phyloP scores from a whole-genome alignment of 2,888 invertebrate genomes.

The Lasius platythorax region DNA sequence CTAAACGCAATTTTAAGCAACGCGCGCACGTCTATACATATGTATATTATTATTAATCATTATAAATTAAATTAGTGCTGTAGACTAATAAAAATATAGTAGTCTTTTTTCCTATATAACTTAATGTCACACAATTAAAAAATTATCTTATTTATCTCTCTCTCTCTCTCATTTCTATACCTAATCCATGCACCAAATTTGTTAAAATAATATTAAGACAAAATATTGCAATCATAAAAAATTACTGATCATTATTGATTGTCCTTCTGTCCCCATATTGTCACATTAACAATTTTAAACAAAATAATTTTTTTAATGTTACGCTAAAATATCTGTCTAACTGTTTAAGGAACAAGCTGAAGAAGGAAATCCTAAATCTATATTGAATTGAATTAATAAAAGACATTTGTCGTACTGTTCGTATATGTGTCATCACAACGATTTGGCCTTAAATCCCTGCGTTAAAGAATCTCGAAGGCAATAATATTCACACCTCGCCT shows the following conservation, averaged over 20 bases:
- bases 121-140: not conserved
- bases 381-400: constrained; percentile 19
- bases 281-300: not conserved
- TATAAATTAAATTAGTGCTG: not conserved
- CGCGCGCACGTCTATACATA: not conserved
- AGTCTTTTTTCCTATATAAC: not conserved
- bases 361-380: not conserved
- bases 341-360: not conserved
- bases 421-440: not conserved
- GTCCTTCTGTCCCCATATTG: not conserved
- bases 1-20: not conserved
- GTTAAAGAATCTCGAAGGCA: constrained; percentile 64
- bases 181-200: not conserved
- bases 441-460: constrained; percentile 4
- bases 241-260: not conserved
- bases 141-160: not conserved
- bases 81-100: not conserved
- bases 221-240: not conserved
- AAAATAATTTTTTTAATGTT: not conserved
- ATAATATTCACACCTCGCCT: constrained; percentile 69
- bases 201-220: not conserved
- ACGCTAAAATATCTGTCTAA: not conserved
- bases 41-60: constrained; percentile 3
- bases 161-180: not conserved
- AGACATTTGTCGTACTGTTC: constrained; percentile 4